Evolutionary conservation across 2,113 vertebrate genomes (phyloP).

Genomic region (Thalassarche chlororhynchos): DNA sequence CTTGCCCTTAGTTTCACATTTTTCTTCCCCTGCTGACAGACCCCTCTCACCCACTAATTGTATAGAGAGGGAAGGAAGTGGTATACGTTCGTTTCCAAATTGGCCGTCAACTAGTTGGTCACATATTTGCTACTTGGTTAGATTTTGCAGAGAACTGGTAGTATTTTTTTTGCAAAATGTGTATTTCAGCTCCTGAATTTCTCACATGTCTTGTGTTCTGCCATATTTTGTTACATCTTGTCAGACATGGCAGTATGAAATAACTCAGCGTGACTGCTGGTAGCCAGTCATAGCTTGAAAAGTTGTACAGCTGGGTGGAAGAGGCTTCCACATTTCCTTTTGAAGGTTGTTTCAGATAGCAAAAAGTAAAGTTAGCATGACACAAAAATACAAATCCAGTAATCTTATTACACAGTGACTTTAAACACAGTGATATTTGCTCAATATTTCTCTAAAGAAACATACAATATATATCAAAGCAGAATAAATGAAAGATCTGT

Average conservation of each 20-base stretch:
- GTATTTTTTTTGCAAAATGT: neutral
- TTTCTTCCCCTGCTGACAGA: slow-evolving; percentile 41
- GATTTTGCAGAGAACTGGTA: neutral
- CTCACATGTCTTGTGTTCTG: neutral
- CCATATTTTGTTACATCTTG: neutral
- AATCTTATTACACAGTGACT: neutral
- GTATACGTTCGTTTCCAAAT: neutral
- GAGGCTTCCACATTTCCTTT: neutral
- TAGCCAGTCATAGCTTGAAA: neutral
- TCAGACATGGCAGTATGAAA: neutral
- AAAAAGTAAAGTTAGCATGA: neutral
- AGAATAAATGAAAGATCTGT: neutral
- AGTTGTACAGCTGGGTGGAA: neutral
- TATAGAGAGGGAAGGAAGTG: slow-evolving; percentile 23
- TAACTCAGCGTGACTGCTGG: neutral
- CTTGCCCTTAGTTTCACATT: slow-evolving; percentile 3
- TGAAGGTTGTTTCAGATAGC: neutral
- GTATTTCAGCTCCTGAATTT: neutral
- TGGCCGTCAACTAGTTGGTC: neutral
- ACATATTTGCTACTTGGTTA: neutral
- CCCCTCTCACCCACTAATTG: slow-evolving; percentile 4
- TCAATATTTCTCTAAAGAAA: neutral
- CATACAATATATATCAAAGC: neutral
- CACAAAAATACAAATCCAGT: neutral
- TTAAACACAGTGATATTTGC: neutral